Evolutionary conservation across 2,113 vertebrate species (phyloP).

Genomic region (Cathartes aura): DNA sequence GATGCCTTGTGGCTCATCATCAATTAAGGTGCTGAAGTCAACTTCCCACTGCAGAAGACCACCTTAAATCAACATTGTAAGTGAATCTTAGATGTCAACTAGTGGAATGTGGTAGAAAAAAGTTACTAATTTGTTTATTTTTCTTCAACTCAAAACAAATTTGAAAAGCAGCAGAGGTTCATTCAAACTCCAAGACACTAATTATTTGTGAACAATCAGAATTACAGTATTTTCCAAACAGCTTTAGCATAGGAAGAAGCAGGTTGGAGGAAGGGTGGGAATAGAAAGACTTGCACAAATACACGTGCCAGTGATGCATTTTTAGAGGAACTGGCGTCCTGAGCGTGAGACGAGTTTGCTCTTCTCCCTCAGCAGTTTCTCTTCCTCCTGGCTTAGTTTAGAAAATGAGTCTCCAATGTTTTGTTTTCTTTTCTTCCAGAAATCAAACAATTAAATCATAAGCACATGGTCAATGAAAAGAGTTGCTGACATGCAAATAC

Average conservation of each 20-base stretch:
- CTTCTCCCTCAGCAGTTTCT: slow-evolving; percentile 7
- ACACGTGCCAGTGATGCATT: background rate
- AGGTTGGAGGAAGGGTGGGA: background rate
- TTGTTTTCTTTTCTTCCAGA: background rate
- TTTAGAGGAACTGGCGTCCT: background rate
- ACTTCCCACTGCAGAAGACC: background rate
- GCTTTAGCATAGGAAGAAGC: background rate
- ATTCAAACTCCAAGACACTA: background rate
- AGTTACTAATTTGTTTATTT: background rate
- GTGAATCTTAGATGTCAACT: background rate
- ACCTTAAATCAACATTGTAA: background rate
- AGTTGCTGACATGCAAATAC: background rate
- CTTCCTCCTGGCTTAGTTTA: background rate
- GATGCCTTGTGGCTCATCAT: background rate
- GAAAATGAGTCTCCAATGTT: background rate
- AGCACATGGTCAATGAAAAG: background rate
- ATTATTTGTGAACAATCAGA: background rate
- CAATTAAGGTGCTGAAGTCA: background rate
- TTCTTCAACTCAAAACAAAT: background rate
- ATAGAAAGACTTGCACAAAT: background rate
- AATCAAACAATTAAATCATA: background rate
- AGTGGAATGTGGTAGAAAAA: background rate
- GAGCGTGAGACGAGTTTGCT: background rate
- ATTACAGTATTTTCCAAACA: background rate
- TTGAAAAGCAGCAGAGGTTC: background rate